phyloP scores from a whole-genome alignment of 2,113 vertebrate genomes.

The Petroica traversi region DNA sequence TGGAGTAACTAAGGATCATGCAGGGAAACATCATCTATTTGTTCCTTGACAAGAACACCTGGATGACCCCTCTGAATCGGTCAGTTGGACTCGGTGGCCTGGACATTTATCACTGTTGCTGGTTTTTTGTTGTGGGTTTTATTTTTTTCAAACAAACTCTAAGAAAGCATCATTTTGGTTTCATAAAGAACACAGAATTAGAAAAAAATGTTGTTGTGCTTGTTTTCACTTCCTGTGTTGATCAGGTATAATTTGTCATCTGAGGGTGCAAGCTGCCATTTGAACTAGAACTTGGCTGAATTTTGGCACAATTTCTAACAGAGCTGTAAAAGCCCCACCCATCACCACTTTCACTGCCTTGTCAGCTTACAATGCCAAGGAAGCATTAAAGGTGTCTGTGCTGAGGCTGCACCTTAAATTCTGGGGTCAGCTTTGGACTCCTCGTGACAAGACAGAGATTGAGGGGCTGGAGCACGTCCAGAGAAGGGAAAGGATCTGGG shows the following conservation, averaged over 20 bases:
- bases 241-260: conserved; percentile 40
- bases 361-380: not conserved
- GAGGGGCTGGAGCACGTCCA: not conserved
- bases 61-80: conserved; percentile 35
- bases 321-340: conserved; percentile 41
- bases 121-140: not conserved
- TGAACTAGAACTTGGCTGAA: conserved; percentile 18
- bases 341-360: not conserved
- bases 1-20: conserved; percentile 20
- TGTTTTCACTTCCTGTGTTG: conserved; percentile 4
- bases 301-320: conserved; percentile 21
- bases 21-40: conserved; percentile 41
- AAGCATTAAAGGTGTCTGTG: not conserved
- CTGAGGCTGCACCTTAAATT: not conserved
- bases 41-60: conserved; percentile 46
- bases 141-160: not conserved
- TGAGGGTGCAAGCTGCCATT: conserved; percentile 12
- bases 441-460: not conserved
- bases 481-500: not conserved
- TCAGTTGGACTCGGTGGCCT: not conserved
- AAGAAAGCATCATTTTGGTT: not conserved
- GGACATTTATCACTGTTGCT: conserved; percentile 14
- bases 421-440: not conserved
- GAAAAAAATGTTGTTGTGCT: not conserved
- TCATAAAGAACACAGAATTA: not conserved